Conservation (phyloP, 2,113 vertebrate species). For the Merops nubicus region DNA sequence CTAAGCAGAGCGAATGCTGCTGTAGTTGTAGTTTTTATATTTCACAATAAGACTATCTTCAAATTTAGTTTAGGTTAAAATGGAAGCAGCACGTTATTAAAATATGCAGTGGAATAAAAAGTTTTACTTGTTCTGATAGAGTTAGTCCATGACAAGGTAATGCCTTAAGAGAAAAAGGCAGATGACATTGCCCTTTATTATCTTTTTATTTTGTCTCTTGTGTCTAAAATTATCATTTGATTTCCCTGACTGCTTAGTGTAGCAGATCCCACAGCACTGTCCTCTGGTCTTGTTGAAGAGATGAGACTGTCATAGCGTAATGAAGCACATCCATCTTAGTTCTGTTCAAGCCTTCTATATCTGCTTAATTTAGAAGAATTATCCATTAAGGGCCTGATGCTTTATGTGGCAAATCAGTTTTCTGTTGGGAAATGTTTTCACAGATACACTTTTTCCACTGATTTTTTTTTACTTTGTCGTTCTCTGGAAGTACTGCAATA, state of each 20-base stretch:
- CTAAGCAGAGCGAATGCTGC: neutral
- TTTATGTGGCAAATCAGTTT: neutral
- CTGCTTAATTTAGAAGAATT: slow-evolving; percentile 5
- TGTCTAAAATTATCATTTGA: neutral
- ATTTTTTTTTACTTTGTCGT: neutral
- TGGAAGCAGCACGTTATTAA: neutral
- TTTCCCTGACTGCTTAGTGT: neutral
- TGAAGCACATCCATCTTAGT: neutral
- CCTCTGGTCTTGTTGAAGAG: neutral
- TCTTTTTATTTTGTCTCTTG: neutral
- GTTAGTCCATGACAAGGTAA: neutral
- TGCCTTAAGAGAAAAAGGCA: neutral
- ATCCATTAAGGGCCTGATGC: neutral
- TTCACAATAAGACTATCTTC: neutral
- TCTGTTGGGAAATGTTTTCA: neutral
- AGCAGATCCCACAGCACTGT: neutral
- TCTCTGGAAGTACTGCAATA: slow-evolving; percentile 5
- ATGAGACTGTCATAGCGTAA: neutral
- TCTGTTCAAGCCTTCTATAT: neutral
- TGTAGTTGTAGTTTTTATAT: neutral
- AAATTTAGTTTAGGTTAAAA: neutral
- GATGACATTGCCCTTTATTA: neutral
- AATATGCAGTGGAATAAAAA: neutral
- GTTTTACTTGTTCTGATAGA: neutral
- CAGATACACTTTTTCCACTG: neutral